These are phyloP conservation scores for Gopherus evgoodei DNA, from an alignment of 2,113 vertebrate genomes.

Conservation along the genomic window DNA sequence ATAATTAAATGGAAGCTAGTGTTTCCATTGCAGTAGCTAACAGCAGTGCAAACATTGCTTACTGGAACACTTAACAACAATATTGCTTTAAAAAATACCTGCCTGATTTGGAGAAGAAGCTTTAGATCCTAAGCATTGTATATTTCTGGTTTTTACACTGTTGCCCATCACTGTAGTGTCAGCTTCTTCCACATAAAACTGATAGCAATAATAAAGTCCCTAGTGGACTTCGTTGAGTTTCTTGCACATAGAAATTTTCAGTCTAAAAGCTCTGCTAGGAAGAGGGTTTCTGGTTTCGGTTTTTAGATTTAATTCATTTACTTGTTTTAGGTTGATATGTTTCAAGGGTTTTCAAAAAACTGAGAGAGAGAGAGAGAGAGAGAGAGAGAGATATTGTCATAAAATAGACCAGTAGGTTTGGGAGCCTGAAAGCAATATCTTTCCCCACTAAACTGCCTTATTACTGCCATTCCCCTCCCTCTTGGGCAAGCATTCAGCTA, in stretches of 20 bases:
- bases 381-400: background rate
- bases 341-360: background rate
- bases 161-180: background rate
- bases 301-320: background rate
- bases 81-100: accelerated
- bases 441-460: constrained; percentile 92
- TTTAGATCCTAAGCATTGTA: accelerated
- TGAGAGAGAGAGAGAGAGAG: too few relatives aligned
- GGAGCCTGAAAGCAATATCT: constrained; percentile 86
- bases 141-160: background rate
- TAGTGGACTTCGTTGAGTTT: accelerated
- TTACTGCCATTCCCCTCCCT: constrained; percentile 86
- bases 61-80: background rate
- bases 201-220: background rate
- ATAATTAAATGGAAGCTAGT: background rate
- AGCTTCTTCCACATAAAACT: background rate
- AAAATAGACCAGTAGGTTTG: constrained; percentile 59
- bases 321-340: background rate
- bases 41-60: background rate
- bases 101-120: background rate
- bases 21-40: background rate
- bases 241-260: background rate
- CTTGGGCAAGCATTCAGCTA: constrained; percentile 89
- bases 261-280: background rate
- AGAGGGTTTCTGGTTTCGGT: background rate